Base-by-base conservation (phyloP, 2,888 invertebrate genomes). In the Harmothoe impar region DNA sequence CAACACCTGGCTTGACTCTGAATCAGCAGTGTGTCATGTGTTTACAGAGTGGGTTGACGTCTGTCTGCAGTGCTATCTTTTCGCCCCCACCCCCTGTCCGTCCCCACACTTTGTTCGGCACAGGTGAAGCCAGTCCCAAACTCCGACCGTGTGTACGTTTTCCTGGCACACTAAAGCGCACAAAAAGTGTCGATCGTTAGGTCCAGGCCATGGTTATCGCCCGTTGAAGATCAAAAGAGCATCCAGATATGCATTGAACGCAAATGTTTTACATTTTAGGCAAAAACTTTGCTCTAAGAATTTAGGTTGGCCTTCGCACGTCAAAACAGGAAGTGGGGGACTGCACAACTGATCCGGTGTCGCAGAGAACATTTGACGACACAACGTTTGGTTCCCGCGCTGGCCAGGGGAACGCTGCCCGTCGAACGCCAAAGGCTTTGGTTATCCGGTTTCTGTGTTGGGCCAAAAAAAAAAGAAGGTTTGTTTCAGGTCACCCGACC, bases 321-420 rank as follows among this genome's bases (percentile, higher is more conserved):
- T 81, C 81, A 81, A 81, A 81, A 81, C 81, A 81, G 81, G 81
- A 81, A 81, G 81, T 81, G n/a, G 43, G 81, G 43, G 31, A 81
- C 81, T 81, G 81, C 33, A 81, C 81, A 23, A 33, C 23, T 81
- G 20, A 81, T 81, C 81, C 81, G 81, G 35, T 81, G 81, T 81
- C 43, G 43, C 43, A 33, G 81, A 35, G 23, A 81, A 81, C 5
- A 5, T 81, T 77, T n/a, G n/a, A 17, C 35, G 43, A 81, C 35
- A 1, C 23, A 17, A 33, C 33, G 81, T 81, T 81, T 43, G 10
- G 20, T 77, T 77, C 31, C 77, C 77, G 81, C 81, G 35, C 33
- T 5, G 81, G 31, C 3, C 77, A n/a, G 62, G n/a, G 62, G n/a
- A 52, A 52, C 54, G 54, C 54, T 62, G 20, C 62, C n/a, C 62